A percentile compares a stretch with the other conserved stretches of the same genome.
Conservation (phyloP, 2,113 vertebrate genomes). For the Pseudorasbora parva region DNA sequence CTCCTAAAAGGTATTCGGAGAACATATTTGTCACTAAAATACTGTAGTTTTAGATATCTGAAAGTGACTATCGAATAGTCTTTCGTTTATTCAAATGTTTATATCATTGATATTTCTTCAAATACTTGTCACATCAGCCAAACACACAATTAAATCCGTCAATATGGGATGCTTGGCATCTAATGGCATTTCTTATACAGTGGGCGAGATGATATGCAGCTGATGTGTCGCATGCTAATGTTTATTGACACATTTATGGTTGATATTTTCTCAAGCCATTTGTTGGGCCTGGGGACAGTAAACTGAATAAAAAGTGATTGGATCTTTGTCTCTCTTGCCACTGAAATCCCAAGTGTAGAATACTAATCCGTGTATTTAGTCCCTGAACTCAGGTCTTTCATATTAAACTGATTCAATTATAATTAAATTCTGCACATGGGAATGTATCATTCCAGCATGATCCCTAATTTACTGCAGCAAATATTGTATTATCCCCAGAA, state of each 20-base stretch:
- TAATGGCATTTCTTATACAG: constrained; percentile 19
- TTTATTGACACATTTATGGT: constrained; percentile 44
- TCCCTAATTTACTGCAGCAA: constrained; percentile 56
- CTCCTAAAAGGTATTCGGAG: constrained; percentile 15
- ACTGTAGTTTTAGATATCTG: background rate
- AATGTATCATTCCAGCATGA: constrained; percentile 57
- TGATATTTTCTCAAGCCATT: constrained; percentile 47
- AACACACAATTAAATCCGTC: background rate
- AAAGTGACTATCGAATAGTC: background rate
- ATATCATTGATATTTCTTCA: background rate
- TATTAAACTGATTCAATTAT: constrained; percentile 61
- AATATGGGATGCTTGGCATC: background rate
- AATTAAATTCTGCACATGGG: constrained; percentile 63
- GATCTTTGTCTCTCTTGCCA: constrained; percentile 47
- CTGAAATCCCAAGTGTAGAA: constrained; percentile 60
- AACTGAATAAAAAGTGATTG: constrained; percentile 61
- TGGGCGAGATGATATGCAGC: constrained; percentile 11
- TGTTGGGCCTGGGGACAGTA: constrained; percentile 44
- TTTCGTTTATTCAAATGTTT: too few species aligned
- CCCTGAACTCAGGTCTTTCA: constrained; percentile 53
- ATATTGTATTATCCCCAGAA: constrained; percentile 57
- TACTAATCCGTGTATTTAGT: constrained; percentile 64
- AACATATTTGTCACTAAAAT: background rate
- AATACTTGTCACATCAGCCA: background rate
- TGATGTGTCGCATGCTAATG: constrained; percentile 31